Base-by-base conservation (phyloP, 2,113 vertebrate genomes). In the Anhinga rufa region DNA sequence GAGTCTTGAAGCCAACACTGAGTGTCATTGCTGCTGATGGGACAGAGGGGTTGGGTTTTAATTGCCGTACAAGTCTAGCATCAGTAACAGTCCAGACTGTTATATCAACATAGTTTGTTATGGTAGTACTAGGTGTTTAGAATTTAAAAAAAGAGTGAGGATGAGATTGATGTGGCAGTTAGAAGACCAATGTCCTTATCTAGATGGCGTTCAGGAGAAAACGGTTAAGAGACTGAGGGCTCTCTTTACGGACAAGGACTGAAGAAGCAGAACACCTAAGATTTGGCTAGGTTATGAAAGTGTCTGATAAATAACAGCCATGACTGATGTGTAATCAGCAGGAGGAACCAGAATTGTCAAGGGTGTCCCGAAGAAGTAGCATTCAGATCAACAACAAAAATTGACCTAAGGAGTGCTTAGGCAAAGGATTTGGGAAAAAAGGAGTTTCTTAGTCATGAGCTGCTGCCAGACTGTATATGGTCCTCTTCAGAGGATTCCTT, bases 371-470 rank as follows among this genome's bases (percentile, higher is more conserved):
- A 89, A 74, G 74, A 89, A 52, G 31, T 1, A 71, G 29, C 21
- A 9, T 82, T 79, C 79, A 48, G 80, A 95, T 79, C 65, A 93
- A 76, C 66, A 94, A 64, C 71, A 86, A 78, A 94, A 93, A 78
- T 64, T 48, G 92, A 91, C 36, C 2, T 7, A 61, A 64, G 24
- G 40, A 92, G 79, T 4, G 2, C 76, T 68, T 91, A 52, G 57
- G 82, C 65, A 92, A 88, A 93, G 58, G 32, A 58, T 92, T 83
- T 95, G 74, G 64, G 38, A 29, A 55, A 42, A 91, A 57, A 78
- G 48, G 62, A 34, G 38, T 75, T 92, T 86, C 68, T 83, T 58
- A 66, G 32, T 51, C 13, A 1, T 70, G 51, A 66, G 64, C 70
- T 78, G 60, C 76, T 93, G 42, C 40, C 91, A 89, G 74, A 14